phyloP scores from a whole-genome alignment of 2,888 invertebrate genomes.

The Calliopum simillimum region DNA sequence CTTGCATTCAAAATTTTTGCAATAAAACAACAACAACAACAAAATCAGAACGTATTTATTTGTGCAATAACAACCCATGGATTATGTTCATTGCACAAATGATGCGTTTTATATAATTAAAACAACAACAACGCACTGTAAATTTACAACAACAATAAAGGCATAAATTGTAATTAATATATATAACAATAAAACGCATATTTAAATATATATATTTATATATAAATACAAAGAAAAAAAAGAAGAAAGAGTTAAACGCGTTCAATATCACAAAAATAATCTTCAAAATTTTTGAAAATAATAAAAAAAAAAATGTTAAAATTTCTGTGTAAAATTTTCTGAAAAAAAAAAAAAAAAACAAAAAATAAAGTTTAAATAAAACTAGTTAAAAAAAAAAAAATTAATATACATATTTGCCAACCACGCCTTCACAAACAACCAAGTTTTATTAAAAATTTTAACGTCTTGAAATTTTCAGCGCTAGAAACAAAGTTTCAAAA shows the following conservation, averaged over 20 bases:
- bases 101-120: slow-evolving; percentile 30
- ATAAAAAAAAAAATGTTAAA: slow-evolving; percentile 26
- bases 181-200: slow-evolving; percentile 56
- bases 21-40: slow-evolving; percentile 28
- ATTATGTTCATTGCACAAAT: slow-evolving; percentile 64
- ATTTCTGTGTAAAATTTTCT: slow-evolving; percentile 5
- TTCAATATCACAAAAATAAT: slow-evolving; percentile 31
- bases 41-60: slow-evolving; percentile 44
- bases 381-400: slow-evolving; percentile 34
- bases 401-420: background rate
- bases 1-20: too few relatives aligned
- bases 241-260: slow-evolving; percentile 35
- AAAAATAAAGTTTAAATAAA: too few relatives aligned
- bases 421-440: too few relatives aligned
- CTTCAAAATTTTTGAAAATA: slow-evolving; percentile 27
- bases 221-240: slow-evolving; percentile 38
- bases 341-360: slow-evolving; percentile 9
- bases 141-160: slow-evolving; percentile 32
- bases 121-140: slow-evolving; percentile 28
- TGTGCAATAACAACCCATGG: slow-evolving; percentile 65
- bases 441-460: too few relatives aligned
- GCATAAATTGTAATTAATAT: slow-evolving; percentile 32
- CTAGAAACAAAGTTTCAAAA: too few relatives aligned
- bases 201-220: slow-evolving; percentile 43
- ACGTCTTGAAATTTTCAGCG: too few relatives aligned